Conservation (phyloP, 1,140 invertebrate species). For the Rhysida immarginata region DNA sequence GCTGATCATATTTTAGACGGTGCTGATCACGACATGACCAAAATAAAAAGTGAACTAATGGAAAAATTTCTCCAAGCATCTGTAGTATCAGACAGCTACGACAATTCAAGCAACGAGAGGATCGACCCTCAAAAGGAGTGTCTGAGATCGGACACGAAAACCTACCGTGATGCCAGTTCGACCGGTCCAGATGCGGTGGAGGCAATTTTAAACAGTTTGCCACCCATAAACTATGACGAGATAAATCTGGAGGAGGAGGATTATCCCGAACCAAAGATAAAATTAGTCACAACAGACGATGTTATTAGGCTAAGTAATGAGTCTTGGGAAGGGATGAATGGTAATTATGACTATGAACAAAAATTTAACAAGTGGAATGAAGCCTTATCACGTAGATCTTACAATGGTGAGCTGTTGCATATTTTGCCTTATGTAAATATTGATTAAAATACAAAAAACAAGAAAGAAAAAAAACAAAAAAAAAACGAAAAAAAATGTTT, state of each 20-base stretch:
- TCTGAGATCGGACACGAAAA: not conserved
- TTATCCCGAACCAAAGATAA: constrained; percentile 24
- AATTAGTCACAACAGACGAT: constrained; percentile 25
- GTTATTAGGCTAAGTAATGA: constrained; percentile 31
- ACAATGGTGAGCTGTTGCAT: constrained; percentile 52
- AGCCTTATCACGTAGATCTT: constrained; percentile 47
- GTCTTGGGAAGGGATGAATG: constrained; percentile 42
- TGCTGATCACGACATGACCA: constrained; percentile 19
- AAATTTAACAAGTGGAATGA: constrained; percentile 71
- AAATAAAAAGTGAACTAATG: constrained; percentile 41
- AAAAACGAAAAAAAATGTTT: not conserved
- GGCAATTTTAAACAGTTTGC: constrained; percentile 42
- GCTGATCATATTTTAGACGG: not conserved
- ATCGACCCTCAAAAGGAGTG: constrained; percentile 20
- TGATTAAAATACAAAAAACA: constrained; percentile 39
- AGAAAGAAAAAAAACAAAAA: not conserved
- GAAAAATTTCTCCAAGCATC: constrained; percentile 37
- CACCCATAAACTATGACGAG: constrained; percentile 40
- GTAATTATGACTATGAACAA: constrained; percentile 37
- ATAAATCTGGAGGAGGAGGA: constrained; percentile 36
- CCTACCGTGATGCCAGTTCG: too few species aligned
- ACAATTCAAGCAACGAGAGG: constrained; percentile 1
- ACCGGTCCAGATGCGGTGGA: constrained; percentile 31
- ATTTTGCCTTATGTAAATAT: constrained; percentile 86
- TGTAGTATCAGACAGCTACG: constrained; percentile 19